Evolutionary conservation across 2,113 vertebrate species (phyloP).

Genomic region (Verasper variegatus): DNA sequence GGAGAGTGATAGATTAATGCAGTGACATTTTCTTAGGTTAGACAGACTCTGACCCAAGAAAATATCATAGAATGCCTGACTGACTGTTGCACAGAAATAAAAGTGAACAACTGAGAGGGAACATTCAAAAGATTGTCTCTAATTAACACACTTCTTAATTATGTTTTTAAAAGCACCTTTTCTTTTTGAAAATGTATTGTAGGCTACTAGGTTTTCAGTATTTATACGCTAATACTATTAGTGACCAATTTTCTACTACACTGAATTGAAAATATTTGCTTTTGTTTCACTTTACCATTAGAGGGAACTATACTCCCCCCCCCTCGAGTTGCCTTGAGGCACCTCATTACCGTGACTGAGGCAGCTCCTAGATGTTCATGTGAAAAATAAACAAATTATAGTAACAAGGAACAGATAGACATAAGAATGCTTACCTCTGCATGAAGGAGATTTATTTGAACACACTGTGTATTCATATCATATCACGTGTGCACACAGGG

Average conservation of each 20-base stretch:
- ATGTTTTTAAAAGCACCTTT: no score
- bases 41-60: constrained; percentile 11
- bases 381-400: constrained; percentile 20
- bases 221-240: not conserved
- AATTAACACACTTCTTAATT: not conserved
- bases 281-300: constrained; percentile 26
- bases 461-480: no score
- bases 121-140: not conserved
- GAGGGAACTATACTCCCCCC: constrained; percentile 19
- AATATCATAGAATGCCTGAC: constrained; percentile 2
- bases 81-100: not conserved
- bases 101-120: not conserved
- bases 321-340: constrained; percentile 6
- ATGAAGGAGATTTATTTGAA: not conserved
- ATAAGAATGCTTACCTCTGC: not conserved
- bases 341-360: constrained; percentile 22
- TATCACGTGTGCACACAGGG: not conserved
- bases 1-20: constrained; percentile 10
- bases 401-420: constrained; percentile 15
- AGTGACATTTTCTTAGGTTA: constrained; percentile 34
- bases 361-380: not conserved
- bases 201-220: not conserved
- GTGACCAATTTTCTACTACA: not conserved
- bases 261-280: not conserved
- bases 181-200: not conserved